A percentile compares a stretch with the other conserved stretches of the same genome.
Conservation (phyloP, 1,140 invertebrate genomes). For the Amphibalanus amphitrite region DNA sequence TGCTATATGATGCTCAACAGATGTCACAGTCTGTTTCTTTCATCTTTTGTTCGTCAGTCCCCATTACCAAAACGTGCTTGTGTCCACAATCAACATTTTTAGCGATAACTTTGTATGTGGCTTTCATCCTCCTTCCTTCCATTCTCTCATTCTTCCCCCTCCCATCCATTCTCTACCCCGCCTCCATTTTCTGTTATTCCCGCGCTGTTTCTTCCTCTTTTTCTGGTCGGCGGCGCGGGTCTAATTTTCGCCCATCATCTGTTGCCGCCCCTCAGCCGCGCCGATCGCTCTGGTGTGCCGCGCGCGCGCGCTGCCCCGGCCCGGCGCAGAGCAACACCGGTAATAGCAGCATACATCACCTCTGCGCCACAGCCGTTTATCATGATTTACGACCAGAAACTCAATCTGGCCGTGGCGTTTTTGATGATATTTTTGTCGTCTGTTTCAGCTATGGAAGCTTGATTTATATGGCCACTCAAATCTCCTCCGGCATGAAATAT, state of each 20-base stretch:
- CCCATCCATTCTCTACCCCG: neutral
- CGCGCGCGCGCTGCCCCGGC: no score
- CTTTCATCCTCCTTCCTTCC: neutral
- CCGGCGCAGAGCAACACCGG: no score
- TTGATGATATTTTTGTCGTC: slow-evolving; percentile 9
- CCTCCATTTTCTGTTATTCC: neutral
- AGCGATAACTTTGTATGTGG: neutral
- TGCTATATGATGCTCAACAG: no score
- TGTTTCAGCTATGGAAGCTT: slow-evolving; percentile 40
- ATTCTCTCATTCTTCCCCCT: neutral
- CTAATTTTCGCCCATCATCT: slow-evolving; percentile 3
- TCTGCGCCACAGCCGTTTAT: neutral
- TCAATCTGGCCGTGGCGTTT: neutral
- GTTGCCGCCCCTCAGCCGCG: no score
- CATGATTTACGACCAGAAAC: neutral
- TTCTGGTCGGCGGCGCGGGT: no score
- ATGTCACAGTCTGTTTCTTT: no score
- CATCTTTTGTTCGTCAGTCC: no score
- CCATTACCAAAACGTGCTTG: no score
- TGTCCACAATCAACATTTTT: no score
- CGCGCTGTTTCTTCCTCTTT: no score
- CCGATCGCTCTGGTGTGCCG: no score
- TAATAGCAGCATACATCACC: neutral
- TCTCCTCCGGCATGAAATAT: slow-evolving; percentile 70
- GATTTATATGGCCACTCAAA: slow-evolving; percentile 48